A percentile compares a stretch with the other conserved stretches of the same genome.
Evolutionary conservation across 1,140 invertebrate genomes (phyloP).

Genomic region (Onthophagus taurus): DNA sequence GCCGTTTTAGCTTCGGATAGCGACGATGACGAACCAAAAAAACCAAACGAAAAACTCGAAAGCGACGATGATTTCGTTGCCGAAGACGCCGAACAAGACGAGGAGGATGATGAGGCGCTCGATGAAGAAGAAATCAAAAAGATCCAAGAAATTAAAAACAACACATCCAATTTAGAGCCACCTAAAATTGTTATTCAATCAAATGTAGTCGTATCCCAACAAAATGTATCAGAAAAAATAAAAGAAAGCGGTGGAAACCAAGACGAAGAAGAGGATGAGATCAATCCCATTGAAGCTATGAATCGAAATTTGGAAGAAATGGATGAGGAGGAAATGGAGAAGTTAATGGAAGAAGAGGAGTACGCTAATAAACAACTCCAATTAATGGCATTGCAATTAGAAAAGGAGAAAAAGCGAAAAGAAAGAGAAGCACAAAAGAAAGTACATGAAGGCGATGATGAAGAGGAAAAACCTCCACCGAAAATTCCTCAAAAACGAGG

Average conservation of each 20-base stretch:
- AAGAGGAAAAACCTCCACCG: slow-evolving; percentile 1
- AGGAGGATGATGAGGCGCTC: slow-evolving; percentile 30
- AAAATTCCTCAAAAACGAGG: slow-evolving; percentile 36
- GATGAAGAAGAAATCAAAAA: slow-evolving; percentile 23
- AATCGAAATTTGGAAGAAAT: slow-evolving; percentile 38
- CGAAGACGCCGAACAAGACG: slow-evolving; percentile 36
- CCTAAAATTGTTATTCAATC: neutral
- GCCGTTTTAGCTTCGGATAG: slow-evolving; percentile 53
- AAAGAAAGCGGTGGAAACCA: slow-evolving; percentile 20
- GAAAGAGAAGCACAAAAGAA: slow-evolving; percentile 45
- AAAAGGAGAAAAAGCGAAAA: slow-evolving; percentile 43
- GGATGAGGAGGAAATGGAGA: slow-evolving; percentile 46
- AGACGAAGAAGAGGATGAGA: slow-evolving; percentile 17
- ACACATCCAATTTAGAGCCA: neutral
- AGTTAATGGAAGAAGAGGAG: slow-evolving; percentile 55
- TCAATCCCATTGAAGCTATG: slow-evolving; percentile 21
- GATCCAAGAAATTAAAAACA: slow-evolving; percentile 9
- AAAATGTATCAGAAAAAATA: slow-evolving; percentile 15
- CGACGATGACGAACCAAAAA: slow-evolving; percentile 42
- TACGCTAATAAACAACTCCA: slow-evolving; percentile 47
- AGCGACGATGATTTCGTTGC: slow-evolving; percentile 47
- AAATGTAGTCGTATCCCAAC: neutral
- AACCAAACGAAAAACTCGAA: slow-evolving; percentile 27
- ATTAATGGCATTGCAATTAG: slow-evolving; percentile 41
- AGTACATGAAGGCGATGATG: slow-evolving; percentile 9